Evolutionary conservation across 2,888 invertebrate genomes (phyloP).

Genomic region (Nasonia oneida): DNA sequence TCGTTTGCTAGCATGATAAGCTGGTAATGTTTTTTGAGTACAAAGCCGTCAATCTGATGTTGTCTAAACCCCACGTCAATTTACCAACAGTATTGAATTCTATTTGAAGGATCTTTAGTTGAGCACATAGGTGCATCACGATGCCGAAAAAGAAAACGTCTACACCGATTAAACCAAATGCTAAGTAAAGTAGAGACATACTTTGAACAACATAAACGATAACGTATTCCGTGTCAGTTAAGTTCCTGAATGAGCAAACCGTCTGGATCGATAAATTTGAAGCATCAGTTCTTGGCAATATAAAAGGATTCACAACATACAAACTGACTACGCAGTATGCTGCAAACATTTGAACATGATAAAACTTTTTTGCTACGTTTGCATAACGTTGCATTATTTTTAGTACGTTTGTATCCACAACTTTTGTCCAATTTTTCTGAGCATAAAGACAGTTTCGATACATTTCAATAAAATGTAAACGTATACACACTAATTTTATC

Average conservation of each 20-base stretch:
- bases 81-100: not conserved
- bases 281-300: not conserved
- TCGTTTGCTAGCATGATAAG: not conserved
- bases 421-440: not conserved
- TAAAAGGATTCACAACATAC: not conserved
- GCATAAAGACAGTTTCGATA: not conserved
- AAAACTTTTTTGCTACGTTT: not conserved
- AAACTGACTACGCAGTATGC: not conserved
- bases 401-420: not conserved
- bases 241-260: not conserved
- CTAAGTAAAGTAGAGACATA: not conserved
- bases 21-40: not conserved
- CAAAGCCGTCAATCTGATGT: not conserved
- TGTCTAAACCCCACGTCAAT: not conserved
- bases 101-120: not conserved
- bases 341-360: not conserved
- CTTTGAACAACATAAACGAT: not conserved
- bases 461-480: not conserved
- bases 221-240: not conserved
- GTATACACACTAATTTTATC: not conserved
- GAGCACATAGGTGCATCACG: not conserved
- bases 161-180: conserved; percentile 30
- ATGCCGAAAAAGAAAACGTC: not conserved
- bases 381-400: not conserved
- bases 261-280: conserved; percentile 2